Conservation (phyloP, 2,797 vertebrate species). For the Scolopax bukidnonensis region DNA sequence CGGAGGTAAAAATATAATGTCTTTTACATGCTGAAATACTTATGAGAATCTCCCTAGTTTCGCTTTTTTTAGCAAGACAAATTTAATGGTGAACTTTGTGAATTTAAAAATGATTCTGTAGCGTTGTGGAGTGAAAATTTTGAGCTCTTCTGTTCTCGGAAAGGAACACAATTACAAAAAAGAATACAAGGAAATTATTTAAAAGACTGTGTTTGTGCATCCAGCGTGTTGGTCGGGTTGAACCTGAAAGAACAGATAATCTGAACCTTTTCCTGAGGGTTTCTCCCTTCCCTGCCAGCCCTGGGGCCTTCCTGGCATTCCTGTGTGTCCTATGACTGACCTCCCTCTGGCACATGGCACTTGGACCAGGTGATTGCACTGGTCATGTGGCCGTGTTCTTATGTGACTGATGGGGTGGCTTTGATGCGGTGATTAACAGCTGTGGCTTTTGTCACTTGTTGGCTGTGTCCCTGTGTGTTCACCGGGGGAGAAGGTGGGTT, state of each 20-base stretch:
- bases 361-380: neutral
- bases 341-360: neutral
- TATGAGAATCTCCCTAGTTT: neutral
- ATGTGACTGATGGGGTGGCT: neutral
- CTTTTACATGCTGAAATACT: neutral
- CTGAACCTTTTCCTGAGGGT: neutral
- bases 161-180: neutral
- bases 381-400: neutral
- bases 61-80: neutral
- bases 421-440: fast-evolving
- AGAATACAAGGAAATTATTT: neutral
- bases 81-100: neutral
- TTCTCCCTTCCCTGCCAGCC: neutral
- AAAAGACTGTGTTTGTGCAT: neutral
- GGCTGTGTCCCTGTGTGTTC: fast-evolving
- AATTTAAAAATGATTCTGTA: neutral
- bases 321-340: neutral
- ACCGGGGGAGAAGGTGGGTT: neutral
- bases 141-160: neutral
- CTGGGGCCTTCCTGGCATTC: neutral
- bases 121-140: neutral
- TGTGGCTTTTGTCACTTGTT: neutral
- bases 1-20: neutral
- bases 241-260: neutral
- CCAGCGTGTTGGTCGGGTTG: neutral